Evolutionary conservation across 2,113 vertebrate genomes (phyloP), one percentile per base, ranked within the genome.

Genomic region (Brienomyrus longianalis): DNA sequence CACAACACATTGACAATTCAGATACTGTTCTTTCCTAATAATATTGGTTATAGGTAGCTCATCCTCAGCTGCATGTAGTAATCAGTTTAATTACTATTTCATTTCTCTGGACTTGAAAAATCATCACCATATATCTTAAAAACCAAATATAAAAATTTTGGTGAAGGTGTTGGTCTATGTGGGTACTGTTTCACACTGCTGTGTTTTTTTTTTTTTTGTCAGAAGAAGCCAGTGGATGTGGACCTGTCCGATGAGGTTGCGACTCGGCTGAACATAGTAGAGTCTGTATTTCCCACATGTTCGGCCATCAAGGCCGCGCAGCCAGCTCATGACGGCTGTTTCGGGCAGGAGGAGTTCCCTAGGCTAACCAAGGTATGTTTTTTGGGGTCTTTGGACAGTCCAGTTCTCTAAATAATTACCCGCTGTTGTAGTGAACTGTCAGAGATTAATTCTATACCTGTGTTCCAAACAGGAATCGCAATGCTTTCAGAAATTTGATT

Each of bases 231-330:
- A 0, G 83, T 95, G 51, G 97, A 97, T 45, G 90, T 96, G 90
- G 97, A 98, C 90, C 95, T 98, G 52, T 98, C 97, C 5, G 95
- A 96, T 47, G 97, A 98, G 91, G 96, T 98, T 3, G 97, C 97
- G 0, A 95, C 95, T 87, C 96, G 96, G 31, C 95, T 98, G 87
- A 96, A 94, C 91, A 94, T 98, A 5, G 95, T 95, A 70, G 96
- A 95, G 47, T 74, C 89, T 39, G 83, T 94, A 83, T 92, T 93
- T 10, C 90, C 93, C 86, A 50, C 91, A 51, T 92, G 91, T 54
- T 92, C 93, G 5, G 88, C 92, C 21, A n/a, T 92, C 5, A 92
- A 93, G 50, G 88, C 94, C 89, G 84, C 93, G 83, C 91, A 93
- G 66, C 90, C 93, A 47, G 80, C 92, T 88, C 45, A 91, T 48